Conservation (phyloP, 2,888 invertebrate genomes). For the Eristalis intricaria region DNA sequence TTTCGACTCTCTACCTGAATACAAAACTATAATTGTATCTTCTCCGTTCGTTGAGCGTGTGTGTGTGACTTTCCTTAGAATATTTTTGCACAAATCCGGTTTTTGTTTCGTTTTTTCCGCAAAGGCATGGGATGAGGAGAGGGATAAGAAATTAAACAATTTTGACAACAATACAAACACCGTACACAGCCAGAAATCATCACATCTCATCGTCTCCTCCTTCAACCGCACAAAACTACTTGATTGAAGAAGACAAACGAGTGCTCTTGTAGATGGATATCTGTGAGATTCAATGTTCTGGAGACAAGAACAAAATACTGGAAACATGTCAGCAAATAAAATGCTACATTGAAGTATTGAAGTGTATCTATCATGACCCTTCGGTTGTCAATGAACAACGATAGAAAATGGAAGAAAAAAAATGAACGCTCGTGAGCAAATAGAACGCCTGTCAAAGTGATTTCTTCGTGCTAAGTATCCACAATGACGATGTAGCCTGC, state of each 20-base stretch:
- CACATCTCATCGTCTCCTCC: not conserved
- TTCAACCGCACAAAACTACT: not conserved
- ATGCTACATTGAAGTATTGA: conserved; percentile 51
- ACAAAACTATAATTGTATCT: conserved; percentile 38
- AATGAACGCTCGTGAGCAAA: conserved; percentile 57
- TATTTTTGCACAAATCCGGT: conserved; percentile 67
- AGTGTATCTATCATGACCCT: conserved; percentile 54
- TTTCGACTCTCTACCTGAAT: not conserved
- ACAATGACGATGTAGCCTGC: conserved; percentile 30
- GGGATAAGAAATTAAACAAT: conserved; percentile 53
- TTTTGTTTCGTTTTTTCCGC: conserved; percentile 29
- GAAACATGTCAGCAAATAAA: conserved; percentile 70
- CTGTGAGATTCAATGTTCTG: conserved; percentile 10
- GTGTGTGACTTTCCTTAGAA: conserved; percentile 7
- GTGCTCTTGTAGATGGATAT: conserved; percentile 53
- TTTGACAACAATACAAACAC: conserved; percentile 71
- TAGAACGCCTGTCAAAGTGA: conserved; percentile 65
- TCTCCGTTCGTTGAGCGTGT: not conserved
- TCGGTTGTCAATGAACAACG: conserved; percentile 26
- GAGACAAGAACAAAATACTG: conserved; percentile 23
- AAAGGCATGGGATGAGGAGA: not conserved
- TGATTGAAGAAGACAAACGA: conserved; percentile 47
- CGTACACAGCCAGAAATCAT: conserved; percentile 29
- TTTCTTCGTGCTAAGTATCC: conserved; percentile 48
- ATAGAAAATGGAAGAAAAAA: conserved; percentile 33